Conservation (phyloP, 2,888 invertebrate genomes). For the Drosophila borealis region DNA sequence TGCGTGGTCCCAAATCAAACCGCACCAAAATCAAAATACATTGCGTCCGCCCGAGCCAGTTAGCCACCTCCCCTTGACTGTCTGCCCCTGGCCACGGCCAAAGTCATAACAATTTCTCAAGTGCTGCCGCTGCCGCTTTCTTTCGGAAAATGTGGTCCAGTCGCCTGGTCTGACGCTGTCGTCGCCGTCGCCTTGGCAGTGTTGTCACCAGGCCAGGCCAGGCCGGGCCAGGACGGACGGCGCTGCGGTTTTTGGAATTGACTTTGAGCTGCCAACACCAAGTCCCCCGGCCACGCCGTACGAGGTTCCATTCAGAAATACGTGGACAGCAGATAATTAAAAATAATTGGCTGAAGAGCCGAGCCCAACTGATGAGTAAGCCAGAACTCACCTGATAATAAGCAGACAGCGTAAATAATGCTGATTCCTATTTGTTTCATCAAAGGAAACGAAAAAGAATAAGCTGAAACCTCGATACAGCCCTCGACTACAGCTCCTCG, state of each 20-base stretch:
- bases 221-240: slow-evolving; percentile 29
- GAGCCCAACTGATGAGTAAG: not conserved
- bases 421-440: no score
- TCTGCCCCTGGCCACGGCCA: slow-evolving; percentile 33
- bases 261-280: slow-evolving; percentile 57
- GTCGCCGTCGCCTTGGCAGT: slow-evolving; percentile 28
- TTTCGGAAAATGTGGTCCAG: slow-evolving; percentile 81
- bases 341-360: not conserved
- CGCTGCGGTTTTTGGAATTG: slow-evolving; percentile 57
- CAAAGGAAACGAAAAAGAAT: no score
- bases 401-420: no score
- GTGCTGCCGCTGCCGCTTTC: slow-evolving; percentile 65
- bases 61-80: slow-evolving; percentile 13
- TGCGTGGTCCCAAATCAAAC: slow-evolving; percentile 61
- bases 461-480: no score
- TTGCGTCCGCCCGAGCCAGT: slow-evolving; percentile 47
- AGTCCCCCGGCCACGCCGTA: slow-evolving; percentile 39
- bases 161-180: slow-evolving; percentile 45
- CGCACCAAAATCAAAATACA: slow-evolving; percentile 60
- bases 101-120: slow-evolving; percentile 60
- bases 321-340: not conserved
- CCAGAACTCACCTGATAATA: not conserved
- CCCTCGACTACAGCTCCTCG: no score
- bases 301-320: slow-evolving; percentile 28
- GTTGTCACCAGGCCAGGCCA: slow-evolving; percentile 52